Evolutionary conservation across 2,888 invertebrate species (phyloP), one percentile per base, ranked within the genome.

Genomic region (Nebria salina): DNA sequence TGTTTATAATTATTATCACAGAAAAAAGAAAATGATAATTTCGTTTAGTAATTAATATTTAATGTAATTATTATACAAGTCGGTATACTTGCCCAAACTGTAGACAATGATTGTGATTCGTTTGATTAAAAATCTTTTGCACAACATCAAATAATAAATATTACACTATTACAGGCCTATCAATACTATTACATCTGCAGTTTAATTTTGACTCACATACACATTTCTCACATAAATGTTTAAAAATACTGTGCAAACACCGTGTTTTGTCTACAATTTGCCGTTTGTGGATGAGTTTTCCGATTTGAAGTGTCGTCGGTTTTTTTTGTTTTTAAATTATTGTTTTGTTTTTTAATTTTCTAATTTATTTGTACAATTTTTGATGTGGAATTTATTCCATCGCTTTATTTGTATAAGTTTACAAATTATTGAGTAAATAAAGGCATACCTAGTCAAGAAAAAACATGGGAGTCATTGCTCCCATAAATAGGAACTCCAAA

Each of bases 401-500:
- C 54, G 76, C 76, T 81, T 81, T 81, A 75, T 81, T 81, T 75
- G 75, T 81, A 81, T 76, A 65, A 76, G 72, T 81, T 73, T 73
- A 73, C 41, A 43, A 73, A 73, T 20, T 73, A 73, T 73, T 81
- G 76, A 81, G 43, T 80, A 80, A 80, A 54, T 80, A 75, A 80
- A 80, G 74, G 75, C 75, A 80, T 88, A 87, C 88, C 88, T 89
- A 89, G 89, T 89, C 89, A 89, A 88, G 77, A 88, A 84, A 54
- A 54, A 54, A 86, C 20, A 84, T 87, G 85, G 85, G 87, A 84
- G 82, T 65, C 75, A 83, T 81, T 81, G 83, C 84, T 87, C 87
- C 86, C 92, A 90, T 90, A 87, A 91, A 92, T 92, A 93, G 93
- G 93, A 93, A 93, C 93, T 93, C 92, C 92, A 92, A 93, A 93